phyloP scores from a whole-genome alignment of 1,140 invertebrate genomes.

The Pantala flavescens region DNA sequence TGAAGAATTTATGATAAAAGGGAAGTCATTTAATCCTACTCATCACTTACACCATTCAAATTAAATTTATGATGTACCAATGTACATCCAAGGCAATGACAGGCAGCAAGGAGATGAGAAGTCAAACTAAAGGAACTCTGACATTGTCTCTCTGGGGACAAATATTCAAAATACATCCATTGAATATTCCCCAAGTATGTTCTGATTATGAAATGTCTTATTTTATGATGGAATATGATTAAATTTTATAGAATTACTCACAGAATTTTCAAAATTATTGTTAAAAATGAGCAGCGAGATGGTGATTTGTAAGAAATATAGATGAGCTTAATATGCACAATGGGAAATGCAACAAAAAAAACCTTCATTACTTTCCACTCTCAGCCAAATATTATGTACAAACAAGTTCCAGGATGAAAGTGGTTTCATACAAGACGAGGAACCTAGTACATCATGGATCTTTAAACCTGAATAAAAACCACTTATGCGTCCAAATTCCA shows the following conservation, averaged over 20 bases:
- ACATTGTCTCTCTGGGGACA: neutral
- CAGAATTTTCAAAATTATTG: neutral
- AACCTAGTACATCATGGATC: neutral
- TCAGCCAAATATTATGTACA: slow-evolving; percentile 2
- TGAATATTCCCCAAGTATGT: neutral
- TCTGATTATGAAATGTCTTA: neutral
- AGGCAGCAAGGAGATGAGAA: neutral
- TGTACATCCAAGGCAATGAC: neutral
- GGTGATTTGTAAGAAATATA: neutral
- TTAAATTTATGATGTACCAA: neutral
- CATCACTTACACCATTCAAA: neutral
- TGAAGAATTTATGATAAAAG: neutral
- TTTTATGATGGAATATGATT: neutral
- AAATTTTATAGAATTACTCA: neutral
- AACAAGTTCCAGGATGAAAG: slow-evolving; percentile 9
- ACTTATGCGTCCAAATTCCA: neutral
- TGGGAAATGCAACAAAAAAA: slow-evolving; percentile 8
- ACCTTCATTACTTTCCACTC: slow-evolving; percentile 6
- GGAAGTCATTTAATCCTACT: neutral
- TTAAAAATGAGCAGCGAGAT: neutral
- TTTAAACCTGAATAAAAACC: neutral
- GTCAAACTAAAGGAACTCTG: slow-evolving; percentile 2
- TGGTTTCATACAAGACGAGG: neutral
- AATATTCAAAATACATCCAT: neutral
- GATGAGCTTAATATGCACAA: neutral